Percentiles rank a stretch among this genome's conserved stretches.
phyloP scores from a whole-genome alignment of 64 coral and sea anemone genomes.

The Stichodactyla mertensii region DNA sequence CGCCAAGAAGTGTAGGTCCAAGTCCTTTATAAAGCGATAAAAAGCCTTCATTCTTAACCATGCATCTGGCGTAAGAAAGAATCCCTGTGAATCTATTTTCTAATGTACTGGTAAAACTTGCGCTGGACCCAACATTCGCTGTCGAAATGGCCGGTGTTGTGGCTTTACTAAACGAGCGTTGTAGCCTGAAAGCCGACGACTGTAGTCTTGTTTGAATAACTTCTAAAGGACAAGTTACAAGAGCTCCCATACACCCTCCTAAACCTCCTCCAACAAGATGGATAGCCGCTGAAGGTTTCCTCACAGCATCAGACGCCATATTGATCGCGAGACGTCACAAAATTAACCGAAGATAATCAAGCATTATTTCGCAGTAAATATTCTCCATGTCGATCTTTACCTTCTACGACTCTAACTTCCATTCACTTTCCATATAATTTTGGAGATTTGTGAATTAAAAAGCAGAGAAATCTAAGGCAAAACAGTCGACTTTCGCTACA shows the following conservation, averaged over 20 bases:
- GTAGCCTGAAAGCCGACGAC: conserved; percentile 78
- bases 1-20: conserved; percentile 72
- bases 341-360: background rate
- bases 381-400: background rate
- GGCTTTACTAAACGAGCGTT: conserved; percentile 47
- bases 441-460: background rate
- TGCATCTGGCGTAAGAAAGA: conserved; percentile 70
- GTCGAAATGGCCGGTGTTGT: conserved; percentile 42
- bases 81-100: conserved; percentile 66
- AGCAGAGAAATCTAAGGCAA: background rate
- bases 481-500: no score
- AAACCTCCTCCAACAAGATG: conserved; percentile 91
- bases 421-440: background rate
- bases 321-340: background rate
- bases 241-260: conserved; percentile 83
- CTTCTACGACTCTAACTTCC: background rate
- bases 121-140: conserved; percentile 30
- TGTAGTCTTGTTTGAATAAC: conserved; percentile 98
- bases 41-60: conserved; percentile 82
- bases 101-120: conserved; percentile 12
- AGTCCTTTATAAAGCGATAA: conserved; percentile 84
- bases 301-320: background rate
- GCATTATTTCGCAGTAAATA: background rate
- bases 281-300: conserved; percentile 4
- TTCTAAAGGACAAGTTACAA: conserved; percentile 86